Evolutionary conservation across 1,140 invertebrate genomes (phyloP).

Genomic region (Grapholita molesta): DNA sequence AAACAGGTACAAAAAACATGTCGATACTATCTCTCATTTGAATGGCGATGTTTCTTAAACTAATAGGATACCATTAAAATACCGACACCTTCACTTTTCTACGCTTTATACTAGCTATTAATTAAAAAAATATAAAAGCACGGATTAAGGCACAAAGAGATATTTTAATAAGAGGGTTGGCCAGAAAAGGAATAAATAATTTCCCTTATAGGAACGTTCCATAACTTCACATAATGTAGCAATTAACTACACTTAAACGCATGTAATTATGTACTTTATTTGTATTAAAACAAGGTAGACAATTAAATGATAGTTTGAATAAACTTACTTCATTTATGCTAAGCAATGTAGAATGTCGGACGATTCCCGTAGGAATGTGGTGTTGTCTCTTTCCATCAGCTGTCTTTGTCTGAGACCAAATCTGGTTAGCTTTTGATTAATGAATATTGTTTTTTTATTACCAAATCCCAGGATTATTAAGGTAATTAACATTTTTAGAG

Average conservation of each 20-base stretch:
- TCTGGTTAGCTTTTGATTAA: constrained; percentile 67
- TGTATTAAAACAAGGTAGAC: neutral
- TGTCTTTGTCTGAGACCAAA: constrained; percentile 46
- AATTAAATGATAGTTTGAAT: constrained; percentile 4
- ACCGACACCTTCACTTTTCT: constrained; percentile 33
- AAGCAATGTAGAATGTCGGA: constrained; percentile 20
- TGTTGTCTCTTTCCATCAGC: constrained; percentile 52
- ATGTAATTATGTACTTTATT: neutral
- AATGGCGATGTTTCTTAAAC: constrained; percentile 4
- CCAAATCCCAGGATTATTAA: constrained; percentile 39
- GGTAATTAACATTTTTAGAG: constrained; percentile 44
- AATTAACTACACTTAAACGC: neutral
- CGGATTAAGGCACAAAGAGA: constrained; percentile 34
- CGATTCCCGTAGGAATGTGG: constrained; percentile 51
- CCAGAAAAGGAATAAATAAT: constrained; percentile 51
- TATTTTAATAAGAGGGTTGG: constrained; percentile 47
- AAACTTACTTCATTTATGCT: neutral
- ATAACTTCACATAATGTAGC: neutral
- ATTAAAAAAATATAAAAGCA: constrained; percentile 21
- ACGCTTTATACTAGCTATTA: constrained; percentile 21
- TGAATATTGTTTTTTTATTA: constrained; percentile 50
- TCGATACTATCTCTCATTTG: constrained; percentile 18
- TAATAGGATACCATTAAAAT: constrained; percentile 8
- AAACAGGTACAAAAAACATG: constrained; percentile 7
- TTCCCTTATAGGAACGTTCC: constrained; percentile 59